A percentile compares a stretch with the other conserved stretches of the same genome.
phyloP scores from a whole-genome alignment of 2,888 invertebrate genomes.

The Elmis aenea region DNA sequence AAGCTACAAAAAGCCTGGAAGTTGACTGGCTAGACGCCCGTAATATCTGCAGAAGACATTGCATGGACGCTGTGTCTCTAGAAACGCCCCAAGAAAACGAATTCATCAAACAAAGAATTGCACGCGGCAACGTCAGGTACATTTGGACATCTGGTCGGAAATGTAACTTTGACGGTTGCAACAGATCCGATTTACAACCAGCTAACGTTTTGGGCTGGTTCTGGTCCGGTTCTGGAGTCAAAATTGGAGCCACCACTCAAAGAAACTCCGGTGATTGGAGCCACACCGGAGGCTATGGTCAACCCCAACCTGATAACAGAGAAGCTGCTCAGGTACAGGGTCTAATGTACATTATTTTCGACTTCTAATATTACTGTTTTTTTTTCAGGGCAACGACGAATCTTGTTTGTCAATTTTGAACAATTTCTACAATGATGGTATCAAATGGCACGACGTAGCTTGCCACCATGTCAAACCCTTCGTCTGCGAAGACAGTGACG shows the following conservation, averaged over 20 bases:
- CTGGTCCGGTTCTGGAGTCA: conserved; percentile 90
- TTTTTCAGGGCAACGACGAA: conserved; percentile 77
- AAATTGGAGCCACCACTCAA: conserved; percentile 83
- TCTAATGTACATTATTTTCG: neutral
- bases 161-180: conserved; percentile 88
- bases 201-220: conserved; percentile 86
- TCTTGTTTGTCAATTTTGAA: conserved; percentile 84
- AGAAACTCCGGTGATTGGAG: conserved; percentile 90
- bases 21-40: conserved; percentile 89
- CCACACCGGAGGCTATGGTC: conserved; percentile 80
- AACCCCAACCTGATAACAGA: conserved; percentile 84
- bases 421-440: conserved; percentile 86
- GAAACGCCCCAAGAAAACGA: conserved; percentile 91
- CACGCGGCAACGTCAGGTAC: conserved; percentile 71
- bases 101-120: conserved; percentile 81
- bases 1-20: conserved; percentile 73
- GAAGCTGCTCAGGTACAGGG: conserved; percentile 75
- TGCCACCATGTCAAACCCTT: conserved; percentile 83
- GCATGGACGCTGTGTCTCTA: conserved; percentile 89
- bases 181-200: conserved; percentile 76
- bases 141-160: conserved; percentile 92
- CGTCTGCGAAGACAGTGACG: conserved; percentile 89
- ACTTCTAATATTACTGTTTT: conserved; percentile 14
- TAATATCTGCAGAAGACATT: conserved; percentile 86
- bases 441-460: conserved; percentile 84